Base-by-base conservation (phyloP, 53 echinoderm and acorn worm species). In the Stichopus horrens region DNA sequence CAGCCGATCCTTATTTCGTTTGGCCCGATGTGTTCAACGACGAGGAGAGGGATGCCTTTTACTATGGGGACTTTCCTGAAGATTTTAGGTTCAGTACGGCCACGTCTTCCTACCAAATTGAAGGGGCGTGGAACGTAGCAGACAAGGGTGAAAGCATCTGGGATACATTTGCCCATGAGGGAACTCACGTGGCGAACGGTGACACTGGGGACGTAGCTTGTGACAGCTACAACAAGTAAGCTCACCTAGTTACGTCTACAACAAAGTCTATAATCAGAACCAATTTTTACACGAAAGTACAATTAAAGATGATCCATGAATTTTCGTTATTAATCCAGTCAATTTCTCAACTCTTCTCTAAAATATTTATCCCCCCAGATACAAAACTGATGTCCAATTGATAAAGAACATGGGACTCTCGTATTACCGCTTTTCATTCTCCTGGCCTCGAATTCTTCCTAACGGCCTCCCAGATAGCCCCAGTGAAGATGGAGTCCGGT, bases 391-490 rank as follows among this genome's bases (percentile, higher is more conserved):
- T 79, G 96, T 92, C 19, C 80, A 81, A 19, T 56, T 96, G 57
- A 91, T 96, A 87, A 92, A 93, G 67, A 87, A 86, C 18, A 93
- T 96, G 94, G 96, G 96, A 53, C 86, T 96, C 18, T 88, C 86
- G 19, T 89, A 91, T 60, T 96, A 96, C 89, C 90, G 96, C 53
- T 96, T 96, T 86, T 96, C 96, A 73, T 83, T 96, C 77, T 91
- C 94, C 8, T 96, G 96, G 96, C 88, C 96, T 7, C 90, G 96
- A 80, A 23, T 96, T 54, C 86, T 96, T 37, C 96, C 96, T 23
- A 92, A 94, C 68, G 96, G 96, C 51, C 92, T 93, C 5, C 82
- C 86, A 14, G 81, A 73, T 54, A 90, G 85, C 77, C 80, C 93
- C 23, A 96, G 91, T 84, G 90, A 89, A 74, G 92, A 79, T 13